Evolutionary conservation across 2,113 vertebrate species (phyloP).

Genomic region (Rhegmatorhina hoffmannsi): DNA sequence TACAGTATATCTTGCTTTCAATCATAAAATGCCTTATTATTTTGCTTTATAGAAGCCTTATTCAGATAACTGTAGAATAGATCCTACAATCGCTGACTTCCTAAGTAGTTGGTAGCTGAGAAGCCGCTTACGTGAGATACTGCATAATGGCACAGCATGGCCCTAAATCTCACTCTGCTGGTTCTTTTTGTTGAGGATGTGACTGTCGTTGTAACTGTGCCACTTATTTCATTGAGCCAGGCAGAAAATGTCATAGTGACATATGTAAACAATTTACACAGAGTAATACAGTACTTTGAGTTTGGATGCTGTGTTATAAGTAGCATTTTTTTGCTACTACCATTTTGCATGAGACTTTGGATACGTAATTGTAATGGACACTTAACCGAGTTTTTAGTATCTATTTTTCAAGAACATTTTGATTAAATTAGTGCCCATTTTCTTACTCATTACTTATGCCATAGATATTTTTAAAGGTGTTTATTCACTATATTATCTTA

Average conservation of each 20-base stretch:
- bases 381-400: neutral
- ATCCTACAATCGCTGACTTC: neutral
- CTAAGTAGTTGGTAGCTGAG: neutral
- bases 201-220: fast-evolving
- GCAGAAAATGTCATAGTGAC: neutral
- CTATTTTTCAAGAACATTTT: constrained; percentile 51
- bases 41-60: neutral
- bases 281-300: neutral
- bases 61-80: neutral
- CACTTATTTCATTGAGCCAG: neutral
- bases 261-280: neutral
- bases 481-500: constrained; percentile 50
- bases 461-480: constrained; percentile 24
- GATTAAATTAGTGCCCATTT: constrained; percentile 20
- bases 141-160: neutral
- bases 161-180: neutral
- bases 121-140: neutral
- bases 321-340: neutral
- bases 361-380: neutral
- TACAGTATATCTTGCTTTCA: neutral
- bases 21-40: neutral
- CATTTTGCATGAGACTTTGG: neutral
- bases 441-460: constrained; percentile 5
- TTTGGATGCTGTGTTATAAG: neutral
- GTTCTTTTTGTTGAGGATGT: neutral